These are phyloP conservation scores for Diadumene lineata DNA, from an alignment of 92 coral and sea anemone genomes.

Conservation along the genomic window DNA sequence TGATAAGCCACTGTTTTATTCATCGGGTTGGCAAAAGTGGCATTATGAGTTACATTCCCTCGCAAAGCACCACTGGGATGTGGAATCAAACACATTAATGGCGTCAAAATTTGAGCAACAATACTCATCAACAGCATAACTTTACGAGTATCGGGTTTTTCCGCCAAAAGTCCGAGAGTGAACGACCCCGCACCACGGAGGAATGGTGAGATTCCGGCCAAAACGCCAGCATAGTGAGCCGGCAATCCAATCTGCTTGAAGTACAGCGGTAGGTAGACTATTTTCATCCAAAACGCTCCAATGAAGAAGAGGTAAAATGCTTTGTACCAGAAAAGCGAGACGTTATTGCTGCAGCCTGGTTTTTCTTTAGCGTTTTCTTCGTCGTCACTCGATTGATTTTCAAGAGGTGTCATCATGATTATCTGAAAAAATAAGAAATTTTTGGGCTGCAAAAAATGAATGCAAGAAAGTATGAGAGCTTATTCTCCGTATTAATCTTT, in stretches of 20 bases:
- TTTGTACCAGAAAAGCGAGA: slow-evolving; percentile 35
- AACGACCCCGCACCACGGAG: slow-evolving; percentile 55
- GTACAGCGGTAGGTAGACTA: slow-evolving; percentile 49
- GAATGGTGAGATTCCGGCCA: slow-evolving; percentile 56
- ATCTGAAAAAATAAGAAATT: no score
- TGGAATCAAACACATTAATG: slow-evolving; percentile 45
- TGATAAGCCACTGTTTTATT: slow-evolving; percentile 12
- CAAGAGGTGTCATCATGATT: background rate
- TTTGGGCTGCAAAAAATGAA: no score
- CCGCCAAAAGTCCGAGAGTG: slow-evolving; percentile 44
- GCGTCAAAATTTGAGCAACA: slow-evolving; percentile 32
- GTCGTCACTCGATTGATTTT: slow-evolving; percentile 5
- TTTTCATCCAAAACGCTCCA: slow-evolving; percentile 43
- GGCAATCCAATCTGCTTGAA: slow-evolving; percentile 55
- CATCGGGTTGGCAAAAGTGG: background rate
- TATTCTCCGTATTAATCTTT: no score
- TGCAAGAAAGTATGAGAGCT: no score
- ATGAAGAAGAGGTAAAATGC: slow-evolving; percentile 52
- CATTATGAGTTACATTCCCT: background rate
- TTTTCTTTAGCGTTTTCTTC: slow-evolving; percentile 5
- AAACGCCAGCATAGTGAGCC: slow-evolving; percentile 50
- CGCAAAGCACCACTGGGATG: slow-evolving; percentile 17
- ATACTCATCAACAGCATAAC: slow-evolving; percentile 36
- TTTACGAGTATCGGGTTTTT: slow-evolving; percentile 51
- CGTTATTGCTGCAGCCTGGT: background rate